Evolutionary conservation across 1,140 invertebrate genomes (phyloP).

Genomic region (Odontomachus brunneus): DNA sequence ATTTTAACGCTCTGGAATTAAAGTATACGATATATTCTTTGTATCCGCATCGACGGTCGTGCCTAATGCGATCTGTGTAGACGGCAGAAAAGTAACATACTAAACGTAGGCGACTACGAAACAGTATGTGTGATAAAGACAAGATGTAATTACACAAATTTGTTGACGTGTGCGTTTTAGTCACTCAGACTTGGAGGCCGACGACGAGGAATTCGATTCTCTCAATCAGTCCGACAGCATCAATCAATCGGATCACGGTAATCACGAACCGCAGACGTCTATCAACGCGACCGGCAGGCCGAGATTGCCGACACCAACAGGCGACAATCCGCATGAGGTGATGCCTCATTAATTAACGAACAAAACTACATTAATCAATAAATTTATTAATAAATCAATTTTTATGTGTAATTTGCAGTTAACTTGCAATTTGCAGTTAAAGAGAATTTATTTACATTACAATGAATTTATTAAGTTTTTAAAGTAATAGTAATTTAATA

Average conservation of each 20-base stretch:
- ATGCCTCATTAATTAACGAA: constrained; percentile 1
- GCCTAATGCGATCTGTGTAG: constrained; percentile 69
- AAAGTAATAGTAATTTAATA: no score
- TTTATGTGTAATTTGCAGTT: no score
- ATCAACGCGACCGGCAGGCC: constrained; percentile 68
- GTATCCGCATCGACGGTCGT: constrained; percentile 66
- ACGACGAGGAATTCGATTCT: constrained; percentile 87
- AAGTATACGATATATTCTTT: constrained; percentile 30
- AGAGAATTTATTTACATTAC: no score
- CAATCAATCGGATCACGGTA: constrained; percentile 77
- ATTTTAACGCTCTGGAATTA: neutral
- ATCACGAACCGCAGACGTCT: constrained; percentile 74
- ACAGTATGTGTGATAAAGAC: neutral
- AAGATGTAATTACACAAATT: constrained; percentile 32
- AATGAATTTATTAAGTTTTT: no score
- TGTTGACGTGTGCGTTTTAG: constrained; percentile 74
- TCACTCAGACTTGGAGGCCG: constrained; percentile 88
- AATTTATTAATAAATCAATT: neutral
- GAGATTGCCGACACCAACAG: constrained; percentile 81
- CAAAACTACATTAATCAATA: neutral
- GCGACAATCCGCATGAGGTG: constrained; percentile 82
- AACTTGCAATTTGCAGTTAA: no score
- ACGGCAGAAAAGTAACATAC: constrained; percentile 10
- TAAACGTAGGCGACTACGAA: neutral
- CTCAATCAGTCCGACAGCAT: constrained; percentile 82